Evolutionary conservation across 2,888 invertebrate genomes (phyloP), one percentile per base, ranked within the genome.

Genomic region (Synanthedon vespiformis): DNA sequence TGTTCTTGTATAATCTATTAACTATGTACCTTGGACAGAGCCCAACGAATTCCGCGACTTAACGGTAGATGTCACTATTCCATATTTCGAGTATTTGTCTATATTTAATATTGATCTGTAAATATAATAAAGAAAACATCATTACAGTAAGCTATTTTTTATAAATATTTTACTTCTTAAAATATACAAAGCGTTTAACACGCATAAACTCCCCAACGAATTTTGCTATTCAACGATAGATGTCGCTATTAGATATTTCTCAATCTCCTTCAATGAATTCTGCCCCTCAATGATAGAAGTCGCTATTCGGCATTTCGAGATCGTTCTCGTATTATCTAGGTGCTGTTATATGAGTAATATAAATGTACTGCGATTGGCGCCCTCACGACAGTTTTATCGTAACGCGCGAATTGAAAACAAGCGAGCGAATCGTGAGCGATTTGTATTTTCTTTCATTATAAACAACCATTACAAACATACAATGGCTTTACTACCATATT

Each of bases 401-500:
- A 18, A 16, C 48, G 12, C 14, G 34, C 34, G 34, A 34, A 34
- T 34, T 34, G 34, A 34, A 34, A 34, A 10, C 53, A 49, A 58
- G 49, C 50, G 52, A 57, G 59, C 57, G 51, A 56, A 48, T 54
- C 52, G 53, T 54, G 53, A 55, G 59, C 54, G 57, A 59, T 41
- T 22, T n/a, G n/a, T n/a, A n/a, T n/a, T n/a, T n/a, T n/a, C n/a
- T n/a, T n/a, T n/a, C n/a, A n/a, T n/a, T n/a, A n/a, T n/a, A n/a
- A n/a, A n/a, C 16, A 16, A 16, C 8, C 10, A 34, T 53, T 48
- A 22, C 44, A 50, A 54, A 27, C 41, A 40, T 51, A 58, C 34
- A 64, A 85, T 86, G 86, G 75, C 85, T n/a, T 63, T 86, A 40
- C 14, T 86, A 67, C 82, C 84, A 2, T 80, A 78, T 52, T 60